Conservation (phyloP, 2,113 vertebrate genomes). For the Halcyon senegalensis region DNA sequence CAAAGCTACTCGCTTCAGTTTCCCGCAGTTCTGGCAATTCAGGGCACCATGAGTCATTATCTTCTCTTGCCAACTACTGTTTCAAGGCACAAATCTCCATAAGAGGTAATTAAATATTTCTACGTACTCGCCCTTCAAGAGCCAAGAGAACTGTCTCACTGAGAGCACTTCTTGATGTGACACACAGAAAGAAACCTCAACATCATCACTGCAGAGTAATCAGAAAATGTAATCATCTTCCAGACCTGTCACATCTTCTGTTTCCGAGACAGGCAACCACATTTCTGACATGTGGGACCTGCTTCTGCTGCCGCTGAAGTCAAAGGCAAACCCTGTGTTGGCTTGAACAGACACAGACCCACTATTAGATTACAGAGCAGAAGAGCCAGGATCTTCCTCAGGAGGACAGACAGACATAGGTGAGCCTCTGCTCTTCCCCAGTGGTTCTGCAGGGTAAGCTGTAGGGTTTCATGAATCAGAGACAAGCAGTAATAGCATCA, state of each 20-base stretch:
- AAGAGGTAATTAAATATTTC: constrained; percentile 35
- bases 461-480: neutral
- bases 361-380: neutral
- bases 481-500: neutral
- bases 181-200: neutral
- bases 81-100: neutral
- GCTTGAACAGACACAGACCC: neutral
- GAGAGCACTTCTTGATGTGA: neutral
- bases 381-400: neutral
- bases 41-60: neutral
- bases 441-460: neutral
- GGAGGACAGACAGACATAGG: neutral
- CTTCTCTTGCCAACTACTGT: neutral
- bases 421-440: neutral
- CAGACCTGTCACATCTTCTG: neutral
- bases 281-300: neutral
- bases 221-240: neutral
- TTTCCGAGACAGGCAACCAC: neutral
- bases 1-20: neutral
- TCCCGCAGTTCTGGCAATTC: neutral
- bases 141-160: neutral
- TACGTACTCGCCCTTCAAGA: neutral
- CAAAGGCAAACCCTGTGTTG: neutral
- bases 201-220: neutral
- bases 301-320: neutral